A percentile compares a stretch with the other conserved stretches of the same genome.
These are phyloP conservation scores for Danaus melanippus DNA, from an alignment of 1,140 invertebrate genomes.

Conservation along the genomic window DNA sequence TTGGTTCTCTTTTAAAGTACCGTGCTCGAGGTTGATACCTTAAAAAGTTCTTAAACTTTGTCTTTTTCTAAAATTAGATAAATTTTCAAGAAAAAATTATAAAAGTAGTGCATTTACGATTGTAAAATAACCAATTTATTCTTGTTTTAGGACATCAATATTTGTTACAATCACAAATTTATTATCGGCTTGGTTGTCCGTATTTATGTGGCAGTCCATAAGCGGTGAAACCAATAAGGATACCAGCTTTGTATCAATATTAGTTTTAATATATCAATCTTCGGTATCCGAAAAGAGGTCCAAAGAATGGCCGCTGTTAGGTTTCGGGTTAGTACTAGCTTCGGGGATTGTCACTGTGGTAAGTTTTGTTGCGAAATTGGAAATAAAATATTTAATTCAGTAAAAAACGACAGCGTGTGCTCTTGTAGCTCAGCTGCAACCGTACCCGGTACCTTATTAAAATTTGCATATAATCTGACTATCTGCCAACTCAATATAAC, in stretches of 20 bases:
- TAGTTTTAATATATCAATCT: conserved; percentile 63
- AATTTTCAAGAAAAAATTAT: background rate
- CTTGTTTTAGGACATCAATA: conserved; percentile 48
- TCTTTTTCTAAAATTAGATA: conserved; percentile 3
- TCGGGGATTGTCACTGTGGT: conserved; percentile 59
- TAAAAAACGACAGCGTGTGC: too few species aligned
- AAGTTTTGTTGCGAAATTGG: conserved; percentile 14
- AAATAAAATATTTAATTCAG: too few species aligned
- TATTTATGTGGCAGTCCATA: conserved; percentile 56
- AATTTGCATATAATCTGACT: conserved; percentile 39
- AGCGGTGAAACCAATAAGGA: conserved; percentile 37
- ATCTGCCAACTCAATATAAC: conserved; percentile 33
- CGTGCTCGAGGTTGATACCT: too few species aligned
- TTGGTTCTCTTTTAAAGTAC: too few species aligned
- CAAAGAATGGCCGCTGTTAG: conserved; percentile 52
- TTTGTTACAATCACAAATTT: conserved; percentile 49
- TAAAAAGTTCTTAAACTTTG: too few species aligned
- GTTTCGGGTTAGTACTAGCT: conserved; percentile 40
- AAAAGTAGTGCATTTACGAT: background rate
- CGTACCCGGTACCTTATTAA: conserved; percentile 36
- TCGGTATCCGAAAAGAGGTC: conserved; percentile 41
- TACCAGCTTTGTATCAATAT: conserved; percentile 47
- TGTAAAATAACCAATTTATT: too few species aligned
- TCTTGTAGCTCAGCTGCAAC: conserved; percentile 21
- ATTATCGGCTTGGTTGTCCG: conserved; percentile 54